These are phyloP conservation scores for Sphinx pinastri DNA, from an alignment of 2,888 invertebrate genomes.

Conservation along the genomic window DNA sequence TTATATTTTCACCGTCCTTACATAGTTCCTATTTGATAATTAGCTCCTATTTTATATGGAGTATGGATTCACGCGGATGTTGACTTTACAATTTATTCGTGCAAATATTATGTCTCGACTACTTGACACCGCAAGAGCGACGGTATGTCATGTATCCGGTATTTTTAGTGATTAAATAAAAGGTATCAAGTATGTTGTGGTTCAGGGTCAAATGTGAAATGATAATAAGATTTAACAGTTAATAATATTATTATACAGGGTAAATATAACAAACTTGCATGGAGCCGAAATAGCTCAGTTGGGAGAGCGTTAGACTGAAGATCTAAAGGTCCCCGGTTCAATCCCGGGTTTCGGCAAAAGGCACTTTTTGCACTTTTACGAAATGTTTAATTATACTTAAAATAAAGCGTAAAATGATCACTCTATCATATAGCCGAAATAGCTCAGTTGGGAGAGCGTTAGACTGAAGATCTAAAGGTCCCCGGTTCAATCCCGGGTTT, in stretches of 20 bases:
- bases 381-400: not conserved
- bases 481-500: constrained; percentile 19
- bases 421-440: too few species aligned
- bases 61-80: not conserved
- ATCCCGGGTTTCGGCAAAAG: constrained; percentile 11
- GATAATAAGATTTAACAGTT: not conserved
- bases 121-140: not conserved
- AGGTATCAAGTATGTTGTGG: not conserved
- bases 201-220: not conserved
- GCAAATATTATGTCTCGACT: not conserved
- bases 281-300: constrained; percentile 19
- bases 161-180: not conserved
- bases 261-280: not conserved
- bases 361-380: not conserved
- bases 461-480: constrained; percentile 12
- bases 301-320: constrained; percentile 21
- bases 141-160: not conserved
- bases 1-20: too few species aligned
- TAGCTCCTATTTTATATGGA: not conserved
- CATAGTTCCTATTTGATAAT: not conserved
- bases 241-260: not conserved
- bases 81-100: not conserved
- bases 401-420: too few species aligned
- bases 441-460: too few species aligned
- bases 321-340: constrained; percentile 15